phyloP scores from a whole-genome alignment of 2,888 invertebrate species.

The Callimorpha dominula region DNA sequence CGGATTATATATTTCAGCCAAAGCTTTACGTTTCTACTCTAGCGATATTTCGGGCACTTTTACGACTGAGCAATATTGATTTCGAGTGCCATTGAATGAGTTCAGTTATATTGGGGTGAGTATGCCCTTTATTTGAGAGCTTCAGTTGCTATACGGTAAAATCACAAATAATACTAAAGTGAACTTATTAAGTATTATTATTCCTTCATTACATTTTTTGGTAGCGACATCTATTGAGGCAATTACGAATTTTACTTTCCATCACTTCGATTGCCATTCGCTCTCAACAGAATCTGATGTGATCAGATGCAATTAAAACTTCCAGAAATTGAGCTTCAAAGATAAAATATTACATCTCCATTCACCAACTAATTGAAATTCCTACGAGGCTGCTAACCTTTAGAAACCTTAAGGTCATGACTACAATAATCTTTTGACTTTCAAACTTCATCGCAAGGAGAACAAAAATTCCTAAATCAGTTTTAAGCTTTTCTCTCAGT shows the following conservation, averaged over 20 bases:
- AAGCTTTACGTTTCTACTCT: conserved; percentile 23
- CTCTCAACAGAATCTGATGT: background rate
- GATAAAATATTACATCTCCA: background rate
- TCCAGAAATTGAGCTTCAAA: background rate
- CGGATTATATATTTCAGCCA: conserved; percentile 7
- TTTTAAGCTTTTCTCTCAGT: background rate
- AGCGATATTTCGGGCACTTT: conserved; percentile 60
- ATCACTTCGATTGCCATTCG: too few relatives aligned
- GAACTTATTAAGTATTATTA: background rate
- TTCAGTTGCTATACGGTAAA: conserved; percentile 25
- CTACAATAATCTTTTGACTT: background rate
- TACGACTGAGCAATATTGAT: conserved; percentile 65
- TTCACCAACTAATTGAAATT: background rate
- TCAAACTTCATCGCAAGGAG: background rate
- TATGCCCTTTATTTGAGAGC: conserved; percentile 26
- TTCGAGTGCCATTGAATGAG: conserved; percentile 60
- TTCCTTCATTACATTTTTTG: background rate
- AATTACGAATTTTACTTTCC: too few relatives aligned
- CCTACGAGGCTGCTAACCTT: background rate
- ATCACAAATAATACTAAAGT: background rate
- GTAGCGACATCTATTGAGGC: background rate
- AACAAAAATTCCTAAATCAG: background rate
- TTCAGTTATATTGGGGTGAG: conserved; percentile 51
- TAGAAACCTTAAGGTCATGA: too few relatives aligned
- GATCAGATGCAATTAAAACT: background rate